Base-by-base conservation (phyloP, 1,140 invertebrate species). In the Leptinotarsa texana region DNA sequence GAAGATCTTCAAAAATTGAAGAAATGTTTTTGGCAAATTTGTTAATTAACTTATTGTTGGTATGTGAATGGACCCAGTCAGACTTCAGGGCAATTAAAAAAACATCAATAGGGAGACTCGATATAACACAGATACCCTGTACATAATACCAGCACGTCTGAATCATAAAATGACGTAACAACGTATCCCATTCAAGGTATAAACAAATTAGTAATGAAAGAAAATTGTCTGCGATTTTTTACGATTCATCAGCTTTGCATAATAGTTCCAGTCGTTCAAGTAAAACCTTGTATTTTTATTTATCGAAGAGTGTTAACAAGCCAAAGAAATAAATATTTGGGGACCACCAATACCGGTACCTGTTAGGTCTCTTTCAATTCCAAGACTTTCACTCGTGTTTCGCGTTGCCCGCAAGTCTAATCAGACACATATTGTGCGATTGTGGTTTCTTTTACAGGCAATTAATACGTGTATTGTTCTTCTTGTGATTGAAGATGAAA, bases 201-300 rank as follows among this genome's bases (percentile, higher is more conserved):
- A 57, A 57, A 57, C 51, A 57, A 57, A 57, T 57, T 57, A 57
- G 15, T 57, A 57, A 57, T 57, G 15, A 57, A 17, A 17, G n/a
- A 57, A 57, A 57, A 57, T 57, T 57, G 51, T 57, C 51, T 57
- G 51, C 51, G 51, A 57, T 57, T 57, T 57, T 57, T 57, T 18
- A 57, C 51, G 51, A 57, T n/a, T 18, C 51, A 57, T 57, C 51
- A 57, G n/a, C n/a, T 57, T 57, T 57, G 2, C 51, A 57, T 57
- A 57, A 57, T 57, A 57, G 51, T 57, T 57, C 51, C 51, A 57
- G 51, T 57, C n/a, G 17, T 57, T 17, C 51, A 57, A 57, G 13
- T 57, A 5, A 57, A 57, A 57, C 17, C 51, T 57, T 18, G 51
- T 18, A 57, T 57, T 57, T 57, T 57, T 57, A 57, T 57, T 57